Conservation (phyloP, 2,888 invertebrate species). For the Choreutis nemorana region DNA sequence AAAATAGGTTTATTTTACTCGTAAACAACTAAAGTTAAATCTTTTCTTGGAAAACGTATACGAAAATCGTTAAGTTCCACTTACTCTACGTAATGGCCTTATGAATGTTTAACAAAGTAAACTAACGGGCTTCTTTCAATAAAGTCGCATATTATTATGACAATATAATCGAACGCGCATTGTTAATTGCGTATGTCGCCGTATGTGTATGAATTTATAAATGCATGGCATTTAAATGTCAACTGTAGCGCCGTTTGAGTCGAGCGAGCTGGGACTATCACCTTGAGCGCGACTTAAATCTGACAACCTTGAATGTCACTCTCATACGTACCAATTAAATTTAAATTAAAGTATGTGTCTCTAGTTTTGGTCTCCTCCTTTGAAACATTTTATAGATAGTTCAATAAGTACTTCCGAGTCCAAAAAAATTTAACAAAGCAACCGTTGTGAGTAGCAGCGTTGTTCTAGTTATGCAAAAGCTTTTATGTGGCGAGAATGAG, state of each 20-base stretch:
- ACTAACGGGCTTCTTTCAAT: constrained; percentile 33
- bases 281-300: constrained; percentile 64
- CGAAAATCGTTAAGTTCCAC: constrained; percentile 31
- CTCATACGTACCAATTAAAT: constrained; percentile 49
- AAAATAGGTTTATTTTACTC: constrained; percentile 20
- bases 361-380: constrained; percentile 28
- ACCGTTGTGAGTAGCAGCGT: no score
- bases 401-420: no score
- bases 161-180: constrained; percentile 57
- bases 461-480: constrained; percentile 34
- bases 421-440: background rate
- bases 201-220: constrained; percentile 62
- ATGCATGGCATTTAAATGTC: constrained; percentile 66
- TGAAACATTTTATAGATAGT: no score
- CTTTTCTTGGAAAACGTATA: constrained; percentile 27
- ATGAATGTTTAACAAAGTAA: constrained; percentile 36
- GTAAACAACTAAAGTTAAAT: constrained; percentile 27
- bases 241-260: constrained; percentile 57
- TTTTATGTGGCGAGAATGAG: constrained; percentile 24
- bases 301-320: constrained; percentile 63
- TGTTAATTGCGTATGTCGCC: constrained; percentile 57
- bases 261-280: constrained; percentile 58
- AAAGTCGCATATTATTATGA: constrained; percentile 43
- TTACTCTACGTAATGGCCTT: constrained; percentile 24
- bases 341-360: constrained; percentile 42